Evolutionary conservation across 1,140 invertebrate species (phyloP).

Genomic region (Euwallacea similis): DNA sequence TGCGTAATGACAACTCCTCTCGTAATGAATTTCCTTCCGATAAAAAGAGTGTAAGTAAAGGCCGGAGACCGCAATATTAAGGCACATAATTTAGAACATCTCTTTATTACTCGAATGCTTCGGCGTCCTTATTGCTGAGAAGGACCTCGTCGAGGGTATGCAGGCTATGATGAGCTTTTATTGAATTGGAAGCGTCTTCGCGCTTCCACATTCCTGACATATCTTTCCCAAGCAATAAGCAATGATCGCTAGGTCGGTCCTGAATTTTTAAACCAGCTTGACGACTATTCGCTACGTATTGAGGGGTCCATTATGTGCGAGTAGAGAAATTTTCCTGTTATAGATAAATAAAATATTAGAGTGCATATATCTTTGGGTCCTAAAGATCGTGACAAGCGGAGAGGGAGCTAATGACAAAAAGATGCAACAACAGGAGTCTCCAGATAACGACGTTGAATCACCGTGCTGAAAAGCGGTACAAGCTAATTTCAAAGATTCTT

Average conservation of each 20-base stretch:
- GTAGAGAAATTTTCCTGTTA: too few species aligned
- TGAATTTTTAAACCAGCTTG: slow-evolving; percentile 3
- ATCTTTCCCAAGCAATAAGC: slow-evolving; percentile 13
- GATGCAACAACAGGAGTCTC: too few species aligned
- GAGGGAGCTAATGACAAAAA: background rate
- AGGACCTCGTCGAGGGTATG: slow-evolving; percentile 13
- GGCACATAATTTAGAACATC: slow-evolving; percentile 24
- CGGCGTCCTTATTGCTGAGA: slow-evolving; percentile 19
- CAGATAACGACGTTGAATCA: slow-evolving; percentile 15
- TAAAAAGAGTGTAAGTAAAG: slow-evolving; percentile 5
- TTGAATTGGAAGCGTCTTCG: slow-evolving; percentile 26
- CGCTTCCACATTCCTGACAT: slow-evolving; percentile 20
- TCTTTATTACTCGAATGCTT: slow-evolving; percentile 27
- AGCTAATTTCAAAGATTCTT: slow-evolving; percentile 5
- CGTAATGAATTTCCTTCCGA: background rate
- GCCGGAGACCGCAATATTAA: slow-evolving; percentile 5
- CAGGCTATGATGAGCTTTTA: slow-evolving; percentile 24
- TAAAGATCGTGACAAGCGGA: slow-evolving; percentile 17
- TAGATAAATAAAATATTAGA: background rate
- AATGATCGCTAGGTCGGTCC: background rate
- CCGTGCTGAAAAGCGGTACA: slow-evolving; percentile 28
- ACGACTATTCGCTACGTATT: background rate
- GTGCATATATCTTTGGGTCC: background rate
- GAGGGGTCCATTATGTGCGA: too few species aligned
- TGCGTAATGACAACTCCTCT: background rate